These are phyloP conservation scores for Terebella lapidaria DNA, from an alignment of 2,888 invertebrate species.

Conservation along the genomic window DNA sequence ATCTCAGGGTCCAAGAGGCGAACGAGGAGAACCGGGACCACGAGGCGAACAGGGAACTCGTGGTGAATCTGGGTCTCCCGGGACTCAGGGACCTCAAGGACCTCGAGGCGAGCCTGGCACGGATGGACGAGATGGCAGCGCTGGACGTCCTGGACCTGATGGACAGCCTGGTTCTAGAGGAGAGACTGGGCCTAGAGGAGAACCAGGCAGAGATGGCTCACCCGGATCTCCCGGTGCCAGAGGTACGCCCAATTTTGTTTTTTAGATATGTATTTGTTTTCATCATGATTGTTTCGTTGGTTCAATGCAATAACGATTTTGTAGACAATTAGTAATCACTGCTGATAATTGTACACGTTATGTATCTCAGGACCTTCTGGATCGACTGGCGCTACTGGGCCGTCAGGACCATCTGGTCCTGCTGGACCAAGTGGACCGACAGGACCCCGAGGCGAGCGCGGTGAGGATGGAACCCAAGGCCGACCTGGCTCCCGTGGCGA, in stretches of 20 bases:
- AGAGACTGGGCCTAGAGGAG: slow-evolving; percentile 14
- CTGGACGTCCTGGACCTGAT: slow-evolving; percentile 12
- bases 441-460: slow-evolving; percentile 27
- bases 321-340: too few species aligned
- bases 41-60: slow-evolving; percentile 12
- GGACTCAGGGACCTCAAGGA: slow-evolving; percentile 5
- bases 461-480: slow-evolving; percentile 10
- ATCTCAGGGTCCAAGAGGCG: slow-evolving; percentile 10
- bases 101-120: neutral
- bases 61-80: slow-evolving; percentile 16
- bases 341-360: neutral
- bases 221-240: slow-evolving; percentile 4
- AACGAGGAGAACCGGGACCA: slow-evolving; percentile 11
- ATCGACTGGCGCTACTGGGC: slow-evolving; percentile 7
- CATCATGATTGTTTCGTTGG: too few species aligned
- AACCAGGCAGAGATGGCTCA: slow-evolving; percentile 5
- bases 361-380: slow-evolving; percentile 12
- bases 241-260: too few species aligned
- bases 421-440: slow-evolving; percentile 32
- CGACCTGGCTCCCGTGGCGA: neutral
- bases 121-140: slow-evolving; percentile 6
- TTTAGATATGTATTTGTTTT: neutral
- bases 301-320: too few species aligned
- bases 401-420: slow-evolving; percentile 22
- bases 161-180: slow-evolving; percentile 5